Conservation (phyloP, 2,113 vertebrate genomes). For the Pleuronectes platessa region DNA sequence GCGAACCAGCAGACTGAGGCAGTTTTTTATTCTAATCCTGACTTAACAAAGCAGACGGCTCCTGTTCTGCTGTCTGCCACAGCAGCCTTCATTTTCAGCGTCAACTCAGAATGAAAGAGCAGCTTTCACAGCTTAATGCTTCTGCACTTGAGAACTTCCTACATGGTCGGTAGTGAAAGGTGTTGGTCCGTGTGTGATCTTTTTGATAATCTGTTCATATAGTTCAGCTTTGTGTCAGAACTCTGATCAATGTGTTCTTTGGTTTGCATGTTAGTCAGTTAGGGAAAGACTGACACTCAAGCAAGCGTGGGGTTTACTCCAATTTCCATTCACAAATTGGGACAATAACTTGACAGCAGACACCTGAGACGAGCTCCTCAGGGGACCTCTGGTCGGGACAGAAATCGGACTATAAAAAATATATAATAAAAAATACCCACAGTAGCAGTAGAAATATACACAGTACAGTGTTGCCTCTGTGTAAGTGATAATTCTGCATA, state of each 20-base stretch:
- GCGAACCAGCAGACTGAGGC: background rate
- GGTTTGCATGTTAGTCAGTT: background rate
- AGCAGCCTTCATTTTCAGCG: slow-evolving; percentile 20
- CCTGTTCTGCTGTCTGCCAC: background rate
- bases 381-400: too few species aligned
- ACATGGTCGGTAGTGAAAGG: background rate
- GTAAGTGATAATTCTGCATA: too few species aligned
- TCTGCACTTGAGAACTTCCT: slow-evolving; percentile 1
- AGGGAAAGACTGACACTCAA: too few species aligned
- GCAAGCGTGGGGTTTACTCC: too few species aligned
- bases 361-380: too few species aligned
- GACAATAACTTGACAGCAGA: too few species aligned
- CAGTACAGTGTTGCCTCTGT: too few species aligned
- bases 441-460: too few species aligned
- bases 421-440: too few species aligned
- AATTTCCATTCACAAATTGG: too few species aligned
- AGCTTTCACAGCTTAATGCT: slow-evolving; percentile 3
- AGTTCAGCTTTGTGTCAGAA: background rate
- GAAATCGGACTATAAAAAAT: too few species aligned
- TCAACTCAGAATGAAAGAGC: slow-evolving; percentile 13
- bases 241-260: too few species aligned
- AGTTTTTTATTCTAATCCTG: background rate
- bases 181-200: background rate
- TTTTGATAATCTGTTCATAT: background rate
- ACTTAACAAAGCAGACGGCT: slow-evolving; percentile 18